A percentile compares a stretch with the other conserved stretches of the same genome.
Evolutionary conservation across 2,888 invertebrate species (phyloP).

Genomic region (Lysandra coridon): DNA sequence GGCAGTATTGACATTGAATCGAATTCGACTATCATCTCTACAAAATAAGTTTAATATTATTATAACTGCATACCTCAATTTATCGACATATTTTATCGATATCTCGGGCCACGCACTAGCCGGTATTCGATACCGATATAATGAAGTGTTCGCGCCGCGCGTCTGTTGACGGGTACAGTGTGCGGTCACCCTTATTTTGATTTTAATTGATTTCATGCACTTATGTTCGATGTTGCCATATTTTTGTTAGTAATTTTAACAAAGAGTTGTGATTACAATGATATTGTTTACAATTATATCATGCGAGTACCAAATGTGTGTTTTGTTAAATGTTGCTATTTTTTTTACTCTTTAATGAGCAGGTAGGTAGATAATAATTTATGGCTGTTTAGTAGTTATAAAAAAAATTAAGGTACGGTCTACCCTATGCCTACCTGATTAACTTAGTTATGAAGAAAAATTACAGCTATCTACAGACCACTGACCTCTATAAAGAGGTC

Average conservation of each 20-base stretch:
- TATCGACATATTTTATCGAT: neutral
- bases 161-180: constrained; percentile 45
- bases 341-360: too few species aligned
- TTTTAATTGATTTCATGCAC: constrained; percentile 35
- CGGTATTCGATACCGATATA: constrained; percentile 65
- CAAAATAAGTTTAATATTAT: too few species aligned
- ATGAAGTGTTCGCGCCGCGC: constrained; percentile 73
- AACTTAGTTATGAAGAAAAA: too few species aligned
- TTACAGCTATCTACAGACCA: too few species aligned
- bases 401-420: too few species aligned
- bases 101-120: constrained; percentile 46
- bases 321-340: neutral
- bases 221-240: constrained; percentile 16
- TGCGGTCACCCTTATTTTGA: constrained; percentile 49
- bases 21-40: too few species aligned
- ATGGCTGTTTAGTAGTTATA: too few species aligned
- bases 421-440: too few species aligned
- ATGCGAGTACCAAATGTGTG: neutral
- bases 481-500: too few species aligned
- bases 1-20: too few species aligned
- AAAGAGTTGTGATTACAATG: constrained; percentile 20
- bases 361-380: too few species aligned
- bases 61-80: too few species aligned
- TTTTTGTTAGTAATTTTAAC: constrained; percentile 29
- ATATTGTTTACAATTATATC: neutral